Evolutionary conservation across 1,140 invertebrate genomes (phyloP).

Genomic region (Galleria mellonella): DNA sequence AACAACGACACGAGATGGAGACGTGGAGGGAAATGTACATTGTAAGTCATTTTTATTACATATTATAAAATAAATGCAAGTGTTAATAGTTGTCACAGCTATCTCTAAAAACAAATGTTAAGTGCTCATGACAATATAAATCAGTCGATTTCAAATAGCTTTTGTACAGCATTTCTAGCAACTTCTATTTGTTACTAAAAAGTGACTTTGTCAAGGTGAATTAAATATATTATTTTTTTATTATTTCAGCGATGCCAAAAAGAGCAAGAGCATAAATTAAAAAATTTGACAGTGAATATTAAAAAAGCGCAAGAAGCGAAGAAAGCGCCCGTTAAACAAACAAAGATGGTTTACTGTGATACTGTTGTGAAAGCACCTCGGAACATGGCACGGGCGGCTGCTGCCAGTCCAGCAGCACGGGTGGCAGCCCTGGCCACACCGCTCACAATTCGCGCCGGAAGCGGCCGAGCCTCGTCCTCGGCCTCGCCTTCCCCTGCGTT

Average conservation of each 20-base stretch:
- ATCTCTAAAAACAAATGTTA: too few relatives aligned
- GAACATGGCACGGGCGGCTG: slow-evolving; percentile 76
- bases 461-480: slow-evolving; percentile 31
- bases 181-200: too few relatives aligned
- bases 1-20: slow-evolving; percentile 87
- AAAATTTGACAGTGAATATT: slow-evolving; percentile 87
- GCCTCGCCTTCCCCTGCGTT: slow-evolving; percentile 5
- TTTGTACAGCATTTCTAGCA: too few relatives aligned
- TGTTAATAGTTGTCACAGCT: too few relatives aligned
- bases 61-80: too few relatives aligned
- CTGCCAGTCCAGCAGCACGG: slow-evolving; percentile 74
- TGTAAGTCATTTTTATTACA: slow-evolving; percentile 67
- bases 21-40: slow-evolving; percentile 93
- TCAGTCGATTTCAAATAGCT: too few relatives aligned
- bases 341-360: slow-evolving; percentile 93
- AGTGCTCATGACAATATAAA: too few relatives aligned
- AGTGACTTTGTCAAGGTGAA: too few relatives aligned
- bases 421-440: slow-evolving; percentile 69
- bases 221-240: too few relatives aligned
- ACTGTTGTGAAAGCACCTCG: slow-evolving; percentile 90
- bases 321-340: slow-evolving; percentile 85
- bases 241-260: slow-evolving; percentile 82
- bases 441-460: slow-evolving; percentile 59
- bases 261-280: slow-evolving; percentile 89
- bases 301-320: slow-evolving; percentile 84